Evolutionary conservation across 92 coral and sea anemone genomes (phyloP).

Genomic region (Anthopleura xanthogrammica): DNA sequence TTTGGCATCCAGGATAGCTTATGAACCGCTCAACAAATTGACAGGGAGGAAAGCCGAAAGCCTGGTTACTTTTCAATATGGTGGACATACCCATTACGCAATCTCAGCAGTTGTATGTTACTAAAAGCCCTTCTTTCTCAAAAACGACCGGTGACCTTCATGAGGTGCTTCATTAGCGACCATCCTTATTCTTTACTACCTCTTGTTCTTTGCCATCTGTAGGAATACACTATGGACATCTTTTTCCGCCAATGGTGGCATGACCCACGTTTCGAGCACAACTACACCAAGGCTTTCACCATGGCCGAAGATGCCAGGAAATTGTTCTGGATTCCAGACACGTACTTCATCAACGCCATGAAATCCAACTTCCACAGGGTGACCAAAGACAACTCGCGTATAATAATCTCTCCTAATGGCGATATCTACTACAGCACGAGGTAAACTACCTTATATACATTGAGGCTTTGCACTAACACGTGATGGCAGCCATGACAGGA

Average conservation of each 20-base stretch:
- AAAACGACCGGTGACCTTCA: background rate
- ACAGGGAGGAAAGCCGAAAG: too few species aligned
- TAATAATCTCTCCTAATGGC: slow-evolving; percentile 44
- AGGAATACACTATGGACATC: slow-evolving; percentile 64
- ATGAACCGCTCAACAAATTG: too few species aligned
- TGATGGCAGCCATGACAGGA: too few species aligned
- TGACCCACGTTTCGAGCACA: slow-evolving; percentile 56
- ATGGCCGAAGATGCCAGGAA: slow-evolving; percentile 53
- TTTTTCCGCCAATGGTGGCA: slow-evolving; percentile 75
- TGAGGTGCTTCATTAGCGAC: background rate
- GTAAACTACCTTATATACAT: background rate
- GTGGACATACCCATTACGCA: too few species aligned
- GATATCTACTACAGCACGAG: slow-evolving; percentile 33
- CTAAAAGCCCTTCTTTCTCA: background rate
- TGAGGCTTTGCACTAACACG: too few species aligned
- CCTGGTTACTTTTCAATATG: too few species aligned
- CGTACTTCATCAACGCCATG: slow-evolving; percentile 60
- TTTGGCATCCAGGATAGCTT: too few species aligned
- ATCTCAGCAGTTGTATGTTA: too few species aligned
- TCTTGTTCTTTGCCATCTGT: background rate
- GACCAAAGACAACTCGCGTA: slow-evolving; percentile 50
- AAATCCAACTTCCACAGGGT: slow-evolving; percentile 50
- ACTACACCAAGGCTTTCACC: slow-evolving; percentile 43
- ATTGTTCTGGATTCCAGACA: slow-evolving; percentile 74
- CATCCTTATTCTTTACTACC: background rate